Base-by-base conservation (phyloP, 2,797 vertebrate genomes). In the Melanotaenia boesemani region DNA sequence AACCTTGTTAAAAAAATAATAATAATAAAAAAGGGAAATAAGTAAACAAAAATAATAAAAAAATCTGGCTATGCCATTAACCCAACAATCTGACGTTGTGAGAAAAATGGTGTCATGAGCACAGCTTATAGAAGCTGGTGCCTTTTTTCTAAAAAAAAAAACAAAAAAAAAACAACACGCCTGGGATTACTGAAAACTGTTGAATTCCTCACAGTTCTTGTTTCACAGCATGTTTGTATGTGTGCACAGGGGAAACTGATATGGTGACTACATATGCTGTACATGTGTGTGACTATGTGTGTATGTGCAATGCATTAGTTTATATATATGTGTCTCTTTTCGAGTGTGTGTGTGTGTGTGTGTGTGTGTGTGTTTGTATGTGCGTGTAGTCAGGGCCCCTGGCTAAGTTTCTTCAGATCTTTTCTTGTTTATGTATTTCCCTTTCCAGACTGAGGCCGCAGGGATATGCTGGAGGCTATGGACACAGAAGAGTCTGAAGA, bases 401-500 rank as follows among this genome's bases (percentile, higher is more conserved):
- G 88, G 93, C 94, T 92, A 95, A 94, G 89, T 73, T 85, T 92
- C 80, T 76, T 91, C 86, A 92, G 90, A 83, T 93, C 91, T 82
- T 89, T 91, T 72, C 82, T 90, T 93, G 87, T 93, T 93, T 90
- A 90, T 92, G 84, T 73, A 80, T 88, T 94, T 87, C 85, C 87
- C 91, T 88, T 91, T 67, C 75, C 72, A 85, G 93, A 91, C 92
- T 82, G 91, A 95, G 93, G 93, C 92, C 90, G 76, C 92, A 93
- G 94, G 95, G 96, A 96, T 94, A 94, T 89, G 94, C 94, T 95
- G 87, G 93, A 82, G 94, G 96, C 95, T 94, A 96, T 92, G 95
- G 94, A 93, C 93, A 94, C 89, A 83, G 80, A 94, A 90, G 89
- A 95, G 94, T 88, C 46, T 89, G 72, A 74, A 57, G 91, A 95